Base-by-base conservation (phyloP, 2,888 invertebrate species). In the Nemurella pictetii region DNA sequence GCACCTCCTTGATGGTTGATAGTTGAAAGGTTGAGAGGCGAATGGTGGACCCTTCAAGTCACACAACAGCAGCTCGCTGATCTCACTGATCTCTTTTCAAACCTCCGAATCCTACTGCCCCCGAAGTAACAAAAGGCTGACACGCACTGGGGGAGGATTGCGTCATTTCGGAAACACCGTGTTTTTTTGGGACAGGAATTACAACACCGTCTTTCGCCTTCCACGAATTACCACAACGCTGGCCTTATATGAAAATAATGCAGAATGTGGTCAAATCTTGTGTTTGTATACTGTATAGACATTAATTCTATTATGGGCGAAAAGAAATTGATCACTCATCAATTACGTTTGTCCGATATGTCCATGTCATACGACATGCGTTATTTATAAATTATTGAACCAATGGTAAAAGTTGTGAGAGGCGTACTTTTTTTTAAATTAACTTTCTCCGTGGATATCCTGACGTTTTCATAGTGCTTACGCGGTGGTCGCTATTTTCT, bases 401-500 rank as follows among this genome's bases (percentile, higher is more conserved):
- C 75, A 26, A 9, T 75, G 28, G 80, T 81, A 81, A 81, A 81
- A 81, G 80, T 81, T 26, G 80, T 35, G 80, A 81, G 80, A 81
- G 80, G 80, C 36, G 35, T 78, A 30, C n/a, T 27, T 35, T 81
- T 81, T 35, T 81, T 81, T 77, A 5, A 36, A 81, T 27, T 32
- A 81, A 81, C 80, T 81, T 81, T 81, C 80, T 81, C 80, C 32
- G 35, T 81, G 35, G 30, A 81, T 81, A 35, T 81, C 36, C 36
- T 35, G 35, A 35, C 15, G 35, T 26, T 30, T 36, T 81, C 32
- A 7, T 32, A 81, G 80, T 36, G 80, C 80, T 35, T 78, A 78
- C 78, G 78, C 27, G 78, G 2, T 29, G 20, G 29, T 27, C 30
- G 78, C n/a, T 35, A 35, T 80, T 80, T 30, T 81, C 80, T 81